Evolutionary conservation across 2,797 vertebrate species (phyloP), one percentile per base, ranked within the genome.

Genomic region (Hylomyscus alleni): DNA sequence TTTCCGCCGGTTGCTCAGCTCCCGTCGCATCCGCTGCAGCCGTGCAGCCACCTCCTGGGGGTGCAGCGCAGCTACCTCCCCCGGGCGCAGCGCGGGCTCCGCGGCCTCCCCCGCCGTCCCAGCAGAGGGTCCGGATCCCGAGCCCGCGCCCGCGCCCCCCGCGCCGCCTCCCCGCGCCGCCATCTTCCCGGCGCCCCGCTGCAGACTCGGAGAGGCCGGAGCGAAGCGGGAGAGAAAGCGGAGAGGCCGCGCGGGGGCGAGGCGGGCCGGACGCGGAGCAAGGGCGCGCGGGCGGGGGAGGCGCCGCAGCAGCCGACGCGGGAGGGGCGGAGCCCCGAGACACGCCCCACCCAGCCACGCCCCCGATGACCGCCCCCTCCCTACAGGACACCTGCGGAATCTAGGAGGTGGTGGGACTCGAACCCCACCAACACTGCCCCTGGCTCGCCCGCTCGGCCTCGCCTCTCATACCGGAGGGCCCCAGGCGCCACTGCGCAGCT

Each of bases 1-100:
- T 97, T 99, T 99, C 98, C 99, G 99, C 98, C 99, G 99, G 99
- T 99, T 99, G 98, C 99, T 99, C 98, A 99, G 99, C 98, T 99
- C 99, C 90, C 99, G 98, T 54, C 98, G 99, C 97, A 99, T 99
- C 98, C 98, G 99, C 98, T 99, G 99, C 97, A 99, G 98, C 89
- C 99, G 98, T 98, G 94, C 98, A 91, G 99, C 98, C 84, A 99
- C 98, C 98, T 99, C 99, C 94, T 99, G 99, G 90, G 99, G 98
- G 95, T 97, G 95, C 98, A 99, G 91, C 97, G 98, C 94, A 97
- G 98, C 98, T 97, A 97, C 73, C 98, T 96, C 95, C 98, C 96
- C 98, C 98, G 97, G 98, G 95, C 15, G 26, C 56, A 84, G 62
- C 65, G 89, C 52, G 50, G 65, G 77, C 76, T 19, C 54, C 56